Conservation (phyloP, 2,113 vertebrate species). For the Podocnemis expansa region DNA sequence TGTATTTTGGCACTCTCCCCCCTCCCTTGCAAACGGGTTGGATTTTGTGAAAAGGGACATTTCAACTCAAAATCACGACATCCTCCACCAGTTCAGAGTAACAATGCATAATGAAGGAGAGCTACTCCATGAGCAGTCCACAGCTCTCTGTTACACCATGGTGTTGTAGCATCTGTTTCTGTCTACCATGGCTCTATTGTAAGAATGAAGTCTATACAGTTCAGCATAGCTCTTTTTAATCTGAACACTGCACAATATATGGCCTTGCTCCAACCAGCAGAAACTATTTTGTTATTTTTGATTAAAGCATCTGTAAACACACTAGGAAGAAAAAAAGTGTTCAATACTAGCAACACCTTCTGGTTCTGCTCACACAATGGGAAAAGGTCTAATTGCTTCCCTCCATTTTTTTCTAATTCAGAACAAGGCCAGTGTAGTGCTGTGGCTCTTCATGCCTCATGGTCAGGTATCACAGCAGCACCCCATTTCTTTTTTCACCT, state of each 20-base stretch:
- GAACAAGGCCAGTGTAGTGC: not conserved
- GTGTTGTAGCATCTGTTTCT: not conserved
- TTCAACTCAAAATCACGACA: not conserved
- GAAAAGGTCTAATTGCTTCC: not conserved
- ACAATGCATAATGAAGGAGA: not conserved
- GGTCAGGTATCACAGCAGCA: not conserved
- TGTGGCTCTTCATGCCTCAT: not conserved
- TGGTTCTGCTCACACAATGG: not conserved
- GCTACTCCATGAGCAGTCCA: not conserved
- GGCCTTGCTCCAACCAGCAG: not conserved
- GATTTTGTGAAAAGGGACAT: constrained; percentile 1
- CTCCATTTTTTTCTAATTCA: not conserved
- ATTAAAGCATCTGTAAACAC: not conserved
- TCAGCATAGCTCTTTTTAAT: constrained; percentile 8
- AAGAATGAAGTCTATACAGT: not conserved
- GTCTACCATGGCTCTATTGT: not conserved
- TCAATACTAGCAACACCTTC: not conserved
- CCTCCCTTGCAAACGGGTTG: not conserved
- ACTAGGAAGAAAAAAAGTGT: not conserved
- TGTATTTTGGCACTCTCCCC: not conserved
- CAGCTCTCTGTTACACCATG: not conserved
- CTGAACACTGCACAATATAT: not conserved
- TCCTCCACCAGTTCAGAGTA: not conserved
- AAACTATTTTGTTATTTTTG: not conserved
- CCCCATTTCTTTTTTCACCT: not conserved